These are phyloP conservation scores for Sycophila sp. DNA, from an alignment of 1,140 invertebrate species.

Conservation along the genomic window DNA sequence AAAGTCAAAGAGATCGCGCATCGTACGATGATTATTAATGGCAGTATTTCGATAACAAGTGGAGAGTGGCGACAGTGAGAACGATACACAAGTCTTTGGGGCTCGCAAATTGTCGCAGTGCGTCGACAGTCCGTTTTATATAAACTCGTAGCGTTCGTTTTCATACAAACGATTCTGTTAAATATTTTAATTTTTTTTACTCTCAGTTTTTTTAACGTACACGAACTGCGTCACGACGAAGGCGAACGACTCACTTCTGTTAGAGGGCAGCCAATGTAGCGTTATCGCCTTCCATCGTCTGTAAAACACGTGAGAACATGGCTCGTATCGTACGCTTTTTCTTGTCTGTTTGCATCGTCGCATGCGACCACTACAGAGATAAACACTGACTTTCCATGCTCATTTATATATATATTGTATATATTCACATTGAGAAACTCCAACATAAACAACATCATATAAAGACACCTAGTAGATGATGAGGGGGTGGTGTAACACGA, in stretches of 20 bases:
- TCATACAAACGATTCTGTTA: too few relatives aligned
- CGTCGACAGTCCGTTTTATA: conserved; percentile 8
- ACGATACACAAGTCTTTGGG: conserved; percentile 30
- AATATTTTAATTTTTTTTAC: conserved; percentile 1
- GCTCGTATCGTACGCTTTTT: conserved; percentile 29
- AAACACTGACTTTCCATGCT: conserved; percentile 38
- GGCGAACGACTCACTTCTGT: conserved; percentile 61
- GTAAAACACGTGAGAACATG: conserved; percentile 58
- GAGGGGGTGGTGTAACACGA: not conserved
- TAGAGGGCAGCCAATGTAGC: conserved; percentile 65
- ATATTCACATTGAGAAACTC: conserved; percentile 30
- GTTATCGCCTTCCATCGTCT: conserved; percentile 65
- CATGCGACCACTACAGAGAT: conserved; percentile 38
- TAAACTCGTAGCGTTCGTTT: too few relatives aligned
- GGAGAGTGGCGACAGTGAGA: conserved; percentile 23
- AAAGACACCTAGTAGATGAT: conserved; percentile 27
- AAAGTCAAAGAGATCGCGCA: not conserved
- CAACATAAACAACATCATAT: conserved; percentile 20
- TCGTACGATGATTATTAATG: conserved; percentile 13
- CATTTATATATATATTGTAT: conserved; percentile 24
- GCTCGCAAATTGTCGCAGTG: conserved; percentile 25
- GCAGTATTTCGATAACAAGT: conserved; percentile 32
- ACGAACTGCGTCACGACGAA: conserved; percentile 4
- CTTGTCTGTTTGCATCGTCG: conserved; percentile 11
- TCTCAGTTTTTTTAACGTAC: conserved; percentile 1